These are phyloP conservation scores for Ophion ellenae DNA, from an alignment of 2,888 invertebrate species.

Conservation along the genomic window DNA sequence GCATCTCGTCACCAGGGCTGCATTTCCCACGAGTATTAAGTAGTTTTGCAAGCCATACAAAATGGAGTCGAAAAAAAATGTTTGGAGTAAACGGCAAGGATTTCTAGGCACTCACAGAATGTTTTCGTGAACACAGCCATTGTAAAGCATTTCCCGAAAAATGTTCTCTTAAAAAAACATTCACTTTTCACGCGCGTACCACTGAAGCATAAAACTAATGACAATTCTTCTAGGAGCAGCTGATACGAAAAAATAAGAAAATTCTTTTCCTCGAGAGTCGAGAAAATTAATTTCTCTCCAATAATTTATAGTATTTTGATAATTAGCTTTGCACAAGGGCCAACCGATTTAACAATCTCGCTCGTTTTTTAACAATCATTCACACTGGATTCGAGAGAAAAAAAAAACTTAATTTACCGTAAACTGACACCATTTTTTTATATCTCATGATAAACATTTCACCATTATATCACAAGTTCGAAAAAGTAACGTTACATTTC, in stretches of 20 bases:
- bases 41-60: neutral
- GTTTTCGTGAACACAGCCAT: neutral
- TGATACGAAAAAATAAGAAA: too few species aligned
- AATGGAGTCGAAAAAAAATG: neutral
- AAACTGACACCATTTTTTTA: neutral
- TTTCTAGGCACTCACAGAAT: neutral
- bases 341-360: too few species aligned
- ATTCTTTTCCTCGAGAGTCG: neutral
- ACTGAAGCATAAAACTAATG: too few species aligned
- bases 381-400: neutral
- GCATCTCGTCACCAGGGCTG: too few species aligned
- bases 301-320: neutral
- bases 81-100: neutral
- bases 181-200: too few species aligned
- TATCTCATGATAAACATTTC: neutral
- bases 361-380: neutral
- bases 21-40: neutral
- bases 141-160: neutral
- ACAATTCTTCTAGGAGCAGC: too few species aligned
- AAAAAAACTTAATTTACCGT: neutral
- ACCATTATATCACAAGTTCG: neutral
- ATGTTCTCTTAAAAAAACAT: neutral
- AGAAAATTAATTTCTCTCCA: neutral
- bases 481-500: neutral
- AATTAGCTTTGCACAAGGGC: neutral